Evolutionary conservation across 2,888 invertebrate genomes (phyloP).

Genomic region (Germaria angustata): DNA sequence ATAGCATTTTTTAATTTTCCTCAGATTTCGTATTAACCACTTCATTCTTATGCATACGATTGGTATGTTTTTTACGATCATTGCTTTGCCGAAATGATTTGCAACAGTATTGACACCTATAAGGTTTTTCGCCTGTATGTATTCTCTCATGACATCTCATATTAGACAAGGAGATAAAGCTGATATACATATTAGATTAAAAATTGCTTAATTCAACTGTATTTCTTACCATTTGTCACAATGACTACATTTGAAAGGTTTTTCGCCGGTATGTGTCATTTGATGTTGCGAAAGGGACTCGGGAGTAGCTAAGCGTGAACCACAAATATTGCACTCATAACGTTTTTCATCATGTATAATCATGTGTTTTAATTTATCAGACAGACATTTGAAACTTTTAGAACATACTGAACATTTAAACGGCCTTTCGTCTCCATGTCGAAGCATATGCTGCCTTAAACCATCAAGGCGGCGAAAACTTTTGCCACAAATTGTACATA

Average conservation of each 20-base stretch:
- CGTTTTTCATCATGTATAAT: constrained; percentile 77
- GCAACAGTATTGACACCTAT: constrained; percentile 81
- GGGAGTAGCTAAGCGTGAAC: constrained; percentile 82
- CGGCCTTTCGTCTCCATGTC: constrained; percentile 82
- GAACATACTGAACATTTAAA: constrained; percentile 82
- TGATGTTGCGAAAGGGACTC: constrained; percentile 84
- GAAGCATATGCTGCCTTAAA: constrained; percentile 82
- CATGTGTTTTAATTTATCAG: constrained; percentile 81
- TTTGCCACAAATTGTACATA: constrained; percentile 82
- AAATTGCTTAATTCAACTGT: neutral
- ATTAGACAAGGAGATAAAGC: constrained; percentile 41
- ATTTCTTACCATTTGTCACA: constrained; percentile 72
- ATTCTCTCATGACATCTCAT: constrained; percentile 37
- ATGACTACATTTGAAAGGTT: constrained; percentile 69
- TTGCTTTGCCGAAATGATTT: constrained; percentile 74
- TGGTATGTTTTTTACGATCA: constrained; percentile 76
- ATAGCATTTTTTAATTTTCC: neutral
- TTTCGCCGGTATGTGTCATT: constrained; percentile 83
- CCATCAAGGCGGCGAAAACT: constrained; percentile 81
- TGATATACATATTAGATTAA: neutral
- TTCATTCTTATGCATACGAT: constrained; percentile 67
- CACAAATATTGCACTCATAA: constrained; percentile 83
- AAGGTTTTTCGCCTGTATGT: constrained; percentile 79
- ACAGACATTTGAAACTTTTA: constrained; percentile 82
- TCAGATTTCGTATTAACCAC: constrained; percentile 75